Evolutionary conservation across 2,797 vertebrate species (phyloP).

Genomic region (Tokudaia tokunoshimensis): DNA sequence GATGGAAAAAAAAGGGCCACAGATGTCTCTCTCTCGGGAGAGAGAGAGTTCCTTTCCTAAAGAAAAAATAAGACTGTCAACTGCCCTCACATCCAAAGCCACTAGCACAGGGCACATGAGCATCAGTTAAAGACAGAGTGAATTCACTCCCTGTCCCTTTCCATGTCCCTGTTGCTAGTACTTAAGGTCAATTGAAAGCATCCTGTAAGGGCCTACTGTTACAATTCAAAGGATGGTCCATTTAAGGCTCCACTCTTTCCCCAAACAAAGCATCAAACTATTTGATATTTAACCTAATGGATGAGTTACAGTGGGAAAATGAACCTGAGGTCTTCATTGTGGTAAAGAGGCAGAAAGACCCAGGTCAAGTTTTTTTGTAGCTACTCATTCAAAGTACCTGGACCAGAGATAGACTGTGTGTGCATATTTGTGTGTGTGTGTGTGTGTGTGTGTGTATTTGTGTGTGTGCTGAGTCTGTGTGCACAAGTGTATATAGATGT

Average conservation of each 20-base stretch:
- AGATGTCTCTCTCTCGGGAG: neutral
- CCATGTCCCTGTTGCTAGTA: neutral
- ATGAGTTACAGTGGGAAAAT: neutral
- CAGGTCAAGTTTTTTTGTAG: neutral
- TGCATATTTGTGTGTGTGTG: neutral
- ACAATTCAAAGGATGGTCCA: neutral
- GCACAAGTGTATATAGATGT: neutral
- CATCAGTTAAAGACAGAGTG: neutral
- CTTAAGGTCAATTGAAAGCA: neutral
- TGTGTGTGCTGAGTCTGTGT: too few relatives aligned
- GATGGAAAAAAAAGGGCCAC: neutral
- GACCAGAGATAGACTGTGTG: neutral
- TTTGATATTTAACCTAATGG: neutral
- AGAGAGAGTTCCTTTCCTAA: neutral
- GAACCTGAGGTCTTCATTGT: neutral
- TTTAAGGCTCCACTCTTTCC: neutral
- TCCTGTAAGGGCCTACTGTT: neutral
- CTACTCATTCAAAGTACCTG: constrained; percentile 17
- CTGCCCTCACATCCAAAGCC: neutral
- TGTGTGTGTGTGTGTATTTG: neutral
- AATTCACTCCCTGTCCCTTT: neutral
- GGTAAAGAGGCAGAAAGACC: neutral
- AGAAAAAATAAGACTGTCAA: neutral
- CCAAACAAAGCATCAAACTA: constrained; percentile 44
- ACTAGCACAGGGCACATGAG: neutral